Base-by-base conservation (phyloP, 2,113 vertebrate genomes). In the Anhinga rufa region DNA sequence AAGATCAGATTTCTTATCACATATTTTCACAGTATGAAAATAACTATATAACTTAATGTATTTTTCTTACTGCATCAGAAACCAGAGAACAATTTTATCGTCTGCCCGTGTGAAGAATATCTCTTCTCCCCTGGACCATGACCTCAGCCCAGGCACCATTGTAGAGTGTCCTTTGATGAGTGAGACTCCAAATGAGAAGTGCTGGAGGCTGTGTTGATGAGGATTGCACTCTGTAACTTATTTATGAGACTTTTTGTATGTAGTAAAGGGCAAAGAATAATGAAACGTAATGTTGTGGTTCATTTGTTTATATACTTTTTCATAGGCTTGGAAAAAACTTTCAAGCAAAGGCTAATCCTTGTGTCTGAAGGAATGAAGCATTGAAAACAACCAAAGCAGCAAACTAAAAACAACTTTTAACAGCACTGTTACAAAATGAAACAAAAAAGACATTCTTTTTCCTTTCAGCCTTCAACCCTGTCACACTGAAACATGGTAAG, bases 251-350 rank as follows among this genome's bases (percentile, higher is more conserved):
- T 44, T 75, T 82, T 81, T 66, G 31, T 89, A 48, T 57, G 38
- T n/a, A 70, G 69, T 69, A 95, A 97, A 96, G 91, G 86, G 74
- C 75, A 96, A 81, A 92, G 74, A 91, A 94, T 92, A 96, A 95
- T 88, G 75, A 95, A 94, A 94, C 0, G 0, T 74, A 95, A 93
- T 88, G 71, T 52, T 84, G 78, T 76, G 54, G 49, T 96, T 82
- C 44, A 76, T 92, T 95, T 68, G 83, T 93, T 92, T 94, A 22
- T 95, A 66, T 46, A 88, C 46, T 72, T 94, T 86, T 90, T 86
- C 93, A 88, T 22, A 86, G 82, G 74, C 48, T 87, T 3, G 5
- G 71, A 78, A 89, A 79, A n/a, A 95, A 75, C 64, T 95, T 94
- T 44, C 40, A 82, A 51, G 55, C 11, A 75, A 92, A 88, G 42